Evolutionary conservation across 35 echinoderm and acorn worm species (phyloP), one percentile per base, ranked within the genome.

Genomic region (Ophioderma brevispina): DNA sequence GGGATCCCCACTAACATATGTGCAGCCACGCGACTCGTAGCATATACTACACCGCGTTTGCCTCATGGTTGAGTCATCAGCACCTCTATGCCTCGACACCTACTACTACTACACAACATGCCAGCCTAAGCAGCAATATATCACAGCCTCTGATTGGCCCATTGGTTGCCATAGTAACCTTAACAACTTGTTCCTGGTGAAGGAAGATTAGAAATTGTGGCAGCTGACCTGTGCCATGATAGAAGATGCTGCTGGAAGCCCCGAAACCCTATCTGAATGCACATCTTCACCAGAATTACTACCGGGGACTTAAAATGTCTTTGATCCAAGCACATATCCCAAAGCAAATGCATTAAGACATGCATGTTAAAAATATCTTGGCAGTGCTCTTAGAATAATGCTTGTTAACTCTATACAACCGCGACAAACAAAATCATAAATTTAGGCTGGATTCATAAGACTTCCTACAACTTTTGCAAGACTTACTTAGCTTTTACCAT

Each of bases 141-240:
- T 70, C 59, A 25, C 59, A 3, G 1, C 23, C 28, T 70, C 5
- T 70, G 59, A 70, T 70, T 70, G 59, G 59, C 4, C 59, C 4
- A 70, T 70, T 70, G 6, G 59, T 70, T 70, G 6, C 28, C 59
- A 70, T 70, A 70, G 59, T 70, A 70, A 70, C 59, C 59, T 70
- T 70, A 70, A 70, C 59, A 70, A 70, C 59, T 70, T 70, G 59
- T 70, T 70, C 59, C 59, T 70, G 59, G 59, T 70, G 28, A 70
- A 70, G n/a, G 59, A 30, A 70, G 59, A 70, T 70, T 70, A 70
- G 59, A 25, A 70, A 70, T 70, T 70, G 59, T 4, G 1, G 59
- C 59, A 25, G 59, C 59, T 30, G 23, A 70, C 59, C 59, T 13
- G 59, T 13, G 5, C 59, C 3, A 15, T 70, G 59, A 8, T 6